Evolutionary conservation across 2,797 vertebrate genomes (phyloP), one percentile per base, ranked within the genome.

Genomic region (Zenarchopterus dispar): DNA sequence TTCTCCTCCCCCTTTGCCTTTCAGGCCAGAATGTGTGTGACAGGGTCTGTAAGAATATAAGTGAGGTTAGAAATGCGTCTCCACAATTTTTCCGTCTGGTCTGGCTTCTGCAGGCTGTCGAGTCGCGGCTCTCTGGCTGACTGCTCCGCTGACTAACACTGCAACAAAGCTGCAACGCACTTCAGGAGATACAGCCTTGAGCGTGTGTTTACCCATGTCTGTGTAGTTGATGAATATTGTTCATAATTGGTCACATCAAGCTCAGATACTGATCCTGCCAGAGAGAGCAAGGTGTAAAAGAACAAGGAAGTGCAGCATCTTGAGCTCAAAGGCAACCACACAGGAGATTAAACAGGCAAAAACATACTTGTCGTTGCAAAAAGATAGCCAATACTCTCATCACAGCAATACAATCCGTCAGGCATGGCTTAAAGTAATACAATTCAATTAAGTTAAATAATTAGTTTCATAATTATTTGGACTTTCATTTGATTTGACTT

Each of bases 171-270:
- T 31, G 75, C 5, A 44, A 56, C 54, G 15, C 3, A 13, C 73
- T 59, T 16, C 8, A 61, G 53, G n/a, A 18, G 24, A 53, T 54
- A 53, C 45, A 39, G 46, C 41, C 24, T 3, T 26, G 44, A 48
- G 43, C 39, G 22, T 31, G 47, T 45, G 36, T 64, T 47, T 63
- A 57, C 62, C 41, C 10, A 1, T 19, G 51, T 80, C 10, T 70
- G n/a, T 65, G 59, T 7, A 6, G 41, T 33, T 81, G 65, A 78
- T 67, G 51, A 59, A 67, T 68, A 80, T 76, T 75, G 54, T 55
- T 6, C 0, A 44, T 72, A 81, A 83, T 54, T 77, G 78, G 63
- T 60, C 46, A 22, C 43, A 69, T 74, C 43, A n/a, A 56, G 36
- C 39, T 23, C 13, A 62, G 49, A 50, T 56, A 50, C 52, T 6